Base-by-base conservation (phyloP, 2,113 vertebrate species). In the Chloropsis cyanopogon region DNA sequence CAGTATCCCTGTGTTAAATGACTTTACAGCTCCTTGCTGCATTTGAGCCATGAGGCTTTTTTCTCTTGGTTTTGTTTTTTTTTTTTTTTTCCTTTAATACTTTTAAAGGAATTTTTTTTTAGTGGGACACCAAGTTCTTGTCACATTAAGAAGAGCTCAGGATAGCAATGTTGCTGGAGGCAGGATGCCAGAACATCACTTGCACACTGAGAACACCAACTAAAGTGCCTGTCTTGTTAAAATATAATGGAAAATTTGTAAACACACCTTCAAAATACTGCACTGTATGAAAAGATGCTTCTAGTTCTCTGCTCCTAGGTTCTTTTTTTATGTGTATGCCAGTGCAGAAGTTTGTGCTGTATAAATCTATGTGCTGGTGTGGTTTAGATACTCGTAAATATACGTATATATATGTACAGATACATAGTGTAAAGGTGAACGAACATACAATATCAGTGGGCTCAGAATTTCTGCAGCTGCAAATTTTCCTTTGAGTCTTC, bases 201-300 rank as follows among this genome's bases (percentile, higher is more conserved):
- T 16, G 41, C 49, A 68, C 29, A 14, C 69, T 60, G 57, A 82
- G 42, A 94, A 63, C 75, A 89, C 56, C 52, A 72, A 39, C 57
- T 69, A 85, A 91, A 95, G 77, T 83, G 80, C 87, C 52, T 76
- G 44, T 65, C 80, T 80, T 82, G 73, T 87, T 92, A 95, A 95
- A 95, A 87, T 68, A 46, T 16, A 94, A 93, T 10, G 63, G 53
- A 56, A 82, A 66, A 86, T 78, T 72, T 72, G 75, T 71, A 95
- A 94, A 86, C 60, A 86, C 15, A 46, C 37, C 31, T 68, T 90
- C 60, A 68, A 70, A 78, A 21, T 35, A 54, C n/a, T 33, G 29
- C 33, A 52, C 50, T 60, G 39, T 18, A 41, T 24, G 53, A 31
- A 29, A 91, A 53, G 46, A 54, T 69, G 42, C 60, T 85, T 64